phyloP scores from a whole-genome alignment of 1,140 invertebrate genomes.

The Drosophila pectinifera region DNA sequence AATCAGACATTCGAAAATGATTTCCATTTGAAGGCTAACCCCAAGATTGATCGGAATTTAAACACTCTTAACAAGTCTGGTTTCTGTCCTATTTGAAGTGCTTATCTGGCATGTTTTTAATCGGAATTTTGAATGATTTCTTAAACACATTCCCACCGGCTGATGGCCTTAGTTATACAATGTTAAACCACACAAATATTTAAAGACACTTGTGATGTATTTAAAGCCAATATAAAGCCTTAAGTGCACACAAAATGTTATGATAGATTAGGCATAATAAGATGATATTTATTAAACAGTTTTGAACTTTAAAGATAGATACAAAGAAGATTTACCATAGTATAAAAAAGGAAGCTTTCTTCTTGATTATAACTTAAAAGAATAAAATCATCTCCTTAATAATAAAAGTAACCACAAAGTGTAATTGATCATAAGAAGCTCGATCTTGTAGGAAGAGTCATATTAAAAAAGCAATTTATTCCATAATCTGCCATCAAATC shows the following conservation, averaged over 20 bases:
- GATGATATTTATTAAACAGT: no score
- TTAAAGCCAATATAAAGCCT: neutral
- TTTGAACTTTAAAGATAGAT: no score
- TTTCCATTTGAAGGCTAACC: slow-evolving; percentile 14
- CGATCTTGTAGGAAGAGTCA: neutral
- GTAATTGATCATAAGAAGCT: neutral
- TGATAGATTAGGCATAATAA: no score
- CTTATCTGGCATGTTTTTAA: slow-evolving; percentile 35
- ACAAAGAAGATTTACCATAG: no score
- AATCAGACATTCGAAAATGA: slow-evolving; percentile 15
- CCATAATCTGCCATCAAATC: slow-evolving; percentile 12
- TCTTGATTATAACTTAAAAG: no score
- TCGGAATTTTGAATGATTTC: slow-evolving; percentile 26
- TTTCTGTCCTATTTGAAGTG: slow-evolving; percentile 31
- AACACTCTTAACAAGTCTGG: slow-evolving; percentile 23
- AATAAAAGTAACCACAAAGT: no score
- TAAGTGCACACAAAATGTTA: neutral
- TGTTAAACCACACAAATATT: neutral
- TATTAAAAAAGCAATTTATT: neutral
- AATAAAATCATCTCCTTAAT: no score
- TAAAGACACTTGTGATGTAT: slow-evolving; percentile 7
- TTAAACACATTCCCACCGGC: slow-evolving; percentile 6
- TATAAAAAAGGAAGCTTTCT: no score
- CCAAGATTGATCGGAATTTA: slow-evolving; percentile 31
- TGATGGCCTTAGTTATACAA: slow-evolving; percentile 8